Base-by-base conservation (phyloP, 2,113 vertebrate genomes). In the Gracilinanus agilis region DNA sequence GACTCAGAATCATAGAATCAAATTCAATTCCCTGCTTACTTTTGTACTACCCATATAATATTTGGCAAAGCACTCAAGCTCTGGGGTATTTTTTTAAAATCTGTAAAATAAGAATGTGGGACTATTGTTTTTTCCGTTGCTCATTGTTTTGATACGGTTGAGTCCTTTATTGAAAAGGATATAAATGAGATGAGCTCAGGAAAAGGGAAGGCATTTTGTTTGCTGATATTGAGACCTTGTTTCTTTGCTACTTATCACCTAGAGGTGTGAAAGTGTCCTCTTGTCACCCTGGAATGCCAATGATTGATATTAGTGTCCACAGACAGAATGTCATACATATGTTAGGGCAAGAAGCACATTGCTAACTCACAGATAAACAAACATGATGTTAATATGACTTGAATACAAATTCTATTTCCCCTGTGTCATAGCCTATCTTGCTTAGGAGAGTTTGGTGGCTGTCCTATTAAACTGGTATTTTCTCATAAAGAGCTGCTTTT, bases 401-500 rank as follows among this genome's bases (percentile, higher is more conserved):
- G 95, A 93, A 89, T 49, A 0, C 24, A 55, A 89, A 58, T 88
- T 91, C 83, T 91, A 53, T 40, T 92, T 93, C 90, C 54, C 53
- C 67, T 13, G 90, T 58, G 34, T 27, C 7, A 0, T 25, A 29
- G 75, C 90, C 90, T 92, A 40, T 55, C 90, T 94, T 90, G 89
- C 91, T 54, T 88, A 54, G 23, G 92, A 44, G 55, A 90, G 55
- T 67, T 54, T 34, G 91, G 27, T 90, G 5, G 0, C 40, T 44
- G 25, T 95, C 55, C 10, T 54, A 44, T 92, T 95, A 89, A 89
- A 90, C 58, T 29, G 40, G 24, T 11, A 54, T 89, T 90, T 92
- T 92, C 67, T 94, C 91, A 88, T 44, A 94, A 61, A 94, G 90
- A 27, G 10, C 92, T 94, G 90, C 49, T 58, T 94, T 94, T 56